Percentiles rank a stretch among this genome's conserved stretches.
Conservation (phyloP, 2,797 vertebrate genomes). For the Amniataba percoides region DNA sequence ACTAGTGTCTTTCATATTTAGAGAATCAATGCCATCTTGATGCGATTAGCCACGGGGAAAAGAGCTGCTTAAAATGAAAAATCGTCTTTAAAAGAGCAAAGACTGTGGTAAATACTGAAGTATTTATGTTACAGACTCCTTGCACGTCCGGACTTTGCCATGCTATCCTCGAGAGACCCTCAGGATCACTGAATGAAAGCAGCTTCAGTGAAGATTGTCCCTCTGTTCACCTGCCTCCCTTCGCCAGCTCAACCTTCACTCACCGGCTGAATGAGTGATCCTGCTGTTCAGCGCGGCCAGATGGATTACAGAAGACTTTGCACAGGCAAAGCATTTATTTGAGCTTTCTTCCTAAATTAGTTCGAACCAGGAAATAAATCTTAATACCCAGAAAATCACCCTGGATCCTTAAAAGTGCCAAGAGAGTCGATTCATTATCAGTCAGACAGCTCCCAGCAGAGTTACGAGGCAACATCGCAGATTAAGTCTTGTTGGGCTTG, state of each 20-base stretch:
- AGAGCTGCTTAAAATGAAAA: slow-evolving; percentile 18
- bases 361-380: slow-evolving; percentile 43
- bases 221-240: slow-evolving; percentile 6
- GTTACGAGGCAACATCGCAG: slow-evolving; percentile 55
- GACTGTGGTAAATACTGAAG: background rate
- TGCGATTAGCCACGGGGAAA: slow-evolving; percentile 13
- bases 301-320: slow-evolving; percentile 6
- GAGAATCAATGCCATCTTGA: slow-evolving; percentile 16
- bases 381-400: slow-evolving; percentile 48
- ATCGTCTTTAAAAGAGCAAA: slow-evolving; percentile 7
- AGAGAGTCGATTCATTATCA: slow-evolving; percentile 56
- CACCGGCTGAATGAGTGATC: slow-evolving; percentile 3
- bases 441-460: slow-evolving; percentile 51
- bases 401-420: slow-evolving; percentile 32
- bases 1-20: slow-evolving; percentile 26
- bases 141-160: background rate
- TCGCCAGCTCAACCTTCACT: slow-evolving; percentile 16
- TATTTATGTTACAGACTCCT: background rate
- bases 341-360: slow-evolving; percentile 37
- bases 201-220: background rate
- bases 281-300: slow-evolving; percentile 6
- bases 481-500: slow-evolving; percentile 60
- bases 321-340: slow-evolving; percentile 21
- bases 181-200: slow-evolving; percentile 4
- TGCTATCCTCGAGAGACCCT: slow-evolving; percentile 6